Conservation (phyloP, 2,113 vertebrate genomes). For the Gadus macrocephalus region DNA sequence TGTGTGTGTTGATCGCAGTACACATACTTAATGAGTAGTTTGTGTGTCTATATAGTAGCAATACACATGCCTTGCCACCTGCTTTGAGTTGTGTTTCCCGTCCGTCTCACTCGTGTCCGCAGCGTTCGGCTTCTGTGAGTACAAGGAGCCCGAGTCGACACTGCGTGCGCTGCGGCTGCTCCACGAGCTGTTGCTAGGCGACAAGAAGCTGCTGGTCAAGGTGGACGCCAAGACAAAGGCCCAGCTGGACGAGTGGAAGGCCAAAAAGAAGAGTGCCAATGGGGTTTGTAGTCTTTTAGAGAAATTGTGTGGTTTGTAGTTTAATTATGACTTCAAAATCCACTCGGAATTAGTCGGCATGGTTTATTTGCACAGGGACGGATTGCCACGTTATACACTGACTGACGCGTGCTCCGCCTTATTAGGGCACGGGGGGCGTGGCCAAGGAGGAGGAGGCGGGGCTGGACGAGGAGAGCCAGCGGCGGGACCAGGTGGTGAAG, state of each 20-base stretch:
- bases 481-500: conserved; percentile 92
- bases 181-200: conserved; percentile 93
- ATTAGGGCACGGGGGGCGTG: conserved; percentile 58
- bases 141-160: conserved; percentile 96
- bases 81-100: no score
- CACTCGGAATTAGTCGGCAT: not conserved
- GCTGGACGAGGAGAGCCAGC: conserved; percentile 92
- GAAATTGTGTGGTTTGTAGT: not conserved
- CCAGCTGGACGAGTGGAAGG: conserved; percentile 98
- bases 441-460: conserved; percentile 80
- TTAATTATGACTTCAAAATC: no score
- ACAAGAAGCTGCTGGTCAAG: conserved; percentile 97
- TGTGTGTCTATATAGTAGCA: no score
- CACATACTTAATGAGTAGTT: no score
- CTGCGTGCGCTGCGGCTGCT: conserved; percentile 89
- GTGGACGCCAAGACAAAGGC: conserved; percentile 98
- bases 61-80: no score
- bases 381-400: not conserved
- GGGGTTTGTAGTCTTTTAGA: conserved; percentile 70
- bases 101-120: not conserved
- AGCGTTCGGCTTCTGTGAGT: conserved; percentile 99
- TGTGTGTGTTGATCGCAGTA: no score
- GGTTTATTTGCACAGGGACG: not conserved
- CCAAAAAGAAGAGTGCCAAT: conserved; percentile 89
- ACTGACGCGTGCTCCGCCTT: not conserved